A percentile compares a stretch with the other conserved stretches of the same genome.
These are phyloP conservation scores for Monomorium pharaonis DNA, from an alignment of 1,140 invertebrate species.

Conservation along the genomic window DNA sequence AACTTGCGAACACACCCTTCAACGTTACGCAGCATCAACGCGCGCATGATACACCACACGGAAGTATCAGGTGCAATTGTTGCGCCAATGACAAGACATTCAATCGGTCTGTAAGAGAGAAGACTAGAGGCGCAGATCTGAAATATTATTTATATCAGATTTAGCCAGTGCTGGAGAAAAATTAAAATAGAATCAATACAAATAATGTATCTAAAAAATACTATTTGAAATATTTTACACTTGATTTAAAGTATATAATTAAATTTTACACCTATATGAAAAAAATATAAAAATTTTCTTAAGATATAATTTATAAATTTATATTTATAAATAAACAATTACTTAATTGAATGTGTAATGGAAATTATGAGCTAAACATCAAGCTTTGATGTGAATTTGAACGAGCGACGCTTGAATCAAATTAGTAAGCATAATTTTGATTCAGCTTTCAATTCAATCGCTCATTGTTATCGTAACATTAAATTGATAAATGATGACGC, in stretches of 20 bases:
- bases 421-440: not conserved
- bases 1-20: slow-evolving; percentile 17
- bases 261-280: not conserved
- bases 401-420: not conserved
- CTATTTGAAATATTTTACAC: too few species aligned
- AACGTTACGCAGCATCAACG: not conserved
- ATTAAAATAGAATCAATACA: too few species aligned
- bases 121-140: not conserved
- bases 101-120: not conserved
- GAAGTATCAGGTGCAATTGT: slow-evolving; percentile 35
- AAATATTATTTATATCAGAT: not conserved
- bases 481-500: not conserved
- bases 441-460: not conserved
- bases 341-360: not conserved
- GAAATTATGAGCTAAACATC: not conserved
- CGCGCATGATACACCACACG: not conserved
- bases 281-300: not conserved
- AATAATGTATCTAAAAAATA: too few species aligned
- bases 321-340: slow-evolving; percentile 16
- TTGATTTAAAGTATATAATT: not conserved
- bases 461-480: not conserved
- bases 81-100: slow-evolving; percentile 3
- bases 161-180: too few species aligned
- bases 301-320: slow-evolving; percentile 12
- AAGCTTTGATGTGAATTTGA: not conserved